Evolutionary conservation across 2,113 vertebrate genomes (phyloP).

Genomic region (Microcebus tavaratra): DNA sequence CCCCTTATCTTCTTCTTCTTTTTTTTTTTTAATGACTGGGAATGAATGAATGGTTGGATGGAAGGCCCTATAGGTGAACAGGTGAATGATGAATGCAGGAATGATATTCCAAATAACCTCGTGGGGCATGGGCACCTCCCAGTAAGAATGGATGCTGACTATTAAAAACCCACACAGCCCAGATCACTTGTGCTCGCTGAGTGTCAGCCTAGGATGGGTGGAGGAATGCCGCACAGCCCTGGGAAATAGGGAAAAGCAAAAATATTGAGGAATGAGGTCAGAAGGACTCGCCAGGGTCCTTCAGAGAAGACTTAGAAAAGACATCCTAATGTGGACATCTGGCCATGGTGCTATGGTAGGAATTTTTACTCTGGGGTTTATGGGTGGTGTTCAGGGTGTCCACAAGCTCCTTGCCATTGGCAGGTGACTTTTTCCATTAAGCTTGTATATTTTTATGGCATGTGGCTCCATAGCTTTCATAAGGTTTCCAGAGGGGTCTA

Average conservation of each 20-base stretch:
- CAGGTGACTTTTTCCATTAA: not conserved
- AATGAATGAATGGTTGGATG: not conserved
- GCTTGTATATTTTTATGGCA: not conserved
- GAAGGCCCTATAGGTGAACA: not conserved
- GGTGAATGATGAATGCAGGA: not conserved
- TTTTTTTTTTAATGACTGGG: not conserved
- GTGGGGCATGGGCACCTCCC: not conserved
- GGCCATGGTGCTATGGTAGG: not conserved
- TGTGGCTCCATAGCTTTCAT: not conserved
- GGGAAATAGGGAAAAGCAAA: not conserved
- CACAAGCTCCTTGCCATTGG: not conserved
- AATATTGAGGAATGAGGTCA: slow-evolving; percentile 13
- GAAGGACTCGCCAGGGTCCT: not conserved
- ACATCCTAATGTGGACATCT: not conserved
- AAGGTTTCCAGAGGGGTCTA: slow-evolving; percentile 28
- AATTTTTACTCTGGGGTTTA: not conserved
- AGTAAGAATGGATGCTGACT: not conserved
- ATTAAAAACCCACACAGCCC: not conserved
- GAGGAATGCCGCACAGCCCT: not conserved
- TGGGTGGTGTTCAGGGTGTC: not conserved
- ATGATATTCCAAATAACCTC: not conserved
- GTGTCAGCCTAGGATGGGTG: not conserved
- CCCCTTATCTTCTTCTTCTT: not conserved
- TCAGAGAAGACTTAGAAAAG: not conserved
- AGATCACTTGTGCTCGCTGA: not conserved